Evolutionary conservation across 2,113 vertebrate genomes (phyloP).

Genomic region (Hypomesus transpacificus): DNA sequence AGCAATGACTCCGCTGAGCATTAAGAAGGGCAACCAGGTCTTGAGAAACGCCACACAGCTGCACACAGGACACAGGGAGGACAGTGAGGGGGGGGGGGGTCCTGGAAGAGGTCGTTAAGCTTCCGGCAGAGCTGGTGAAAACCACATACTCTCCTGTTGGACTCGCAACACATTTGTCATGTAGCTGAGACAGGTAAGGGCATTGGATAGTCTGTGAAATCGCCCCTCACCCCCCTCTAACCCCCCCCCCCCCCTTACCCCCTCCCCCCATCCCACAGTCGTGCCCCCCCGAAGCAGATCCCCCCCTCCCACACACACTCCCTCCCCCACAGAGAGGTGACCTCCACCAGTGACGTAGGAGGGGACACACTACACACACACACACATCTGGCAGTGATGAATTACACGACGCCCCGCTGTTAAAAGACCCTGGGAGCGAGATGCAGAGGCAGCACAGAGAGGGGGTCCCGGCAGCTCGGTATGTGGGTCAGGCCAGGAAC

Average conservation of each 20-base stretch:
- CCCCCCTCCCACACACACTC: too few relatives aligned
- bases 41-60: slow-evolving; percentile 89
- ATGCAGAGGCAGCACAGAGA: slow-evolving; percentile 51
- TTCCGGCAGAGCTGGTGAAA: background rate
- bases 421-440: slow-evolving; percentile 40
- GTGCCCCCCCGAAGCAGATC: slow-evolving; percentile 40
- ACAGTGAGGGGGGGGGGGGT: slow-evolving; percentile 11
- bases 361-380: too few relatives aligned
- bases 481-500: slow-evolving; percentile 57
- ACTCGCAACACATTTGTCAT: background rate
- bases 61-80: slow-evolving; percentile 28
- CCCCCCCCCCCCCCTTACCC: slow-evolving; percentile 19
- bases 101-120: slow-evolving; percentile 11
- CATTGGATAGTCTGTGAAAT: slow-evolving; percentile 14
- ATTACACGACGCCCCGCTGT: slow-evolving; percentile 47
- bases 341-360: slow-evolving; percentile 49
- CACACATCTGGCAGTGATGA: slow-evolving; percentile 58
- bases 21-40: slow-evolving; percentile 94
- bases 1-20: slow-evolving; percentile 81
- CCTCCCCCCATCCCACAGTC: background rate
- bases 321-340: slow-evolving; percentile 26
- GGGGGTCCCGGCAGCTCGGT: slow-evolving; percentile 29
- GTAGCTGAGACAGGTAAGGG: slow-evolving; percentile 37
- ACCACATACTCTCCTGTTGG: background rate
- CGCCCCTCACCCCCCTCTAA: slow-evolving; percentile 13